These are phyloP conservation scores for Phaonia tiefii DNA, from an alignment of 2,888 invertebrate species.

Conservation along the genomic window DNA sequence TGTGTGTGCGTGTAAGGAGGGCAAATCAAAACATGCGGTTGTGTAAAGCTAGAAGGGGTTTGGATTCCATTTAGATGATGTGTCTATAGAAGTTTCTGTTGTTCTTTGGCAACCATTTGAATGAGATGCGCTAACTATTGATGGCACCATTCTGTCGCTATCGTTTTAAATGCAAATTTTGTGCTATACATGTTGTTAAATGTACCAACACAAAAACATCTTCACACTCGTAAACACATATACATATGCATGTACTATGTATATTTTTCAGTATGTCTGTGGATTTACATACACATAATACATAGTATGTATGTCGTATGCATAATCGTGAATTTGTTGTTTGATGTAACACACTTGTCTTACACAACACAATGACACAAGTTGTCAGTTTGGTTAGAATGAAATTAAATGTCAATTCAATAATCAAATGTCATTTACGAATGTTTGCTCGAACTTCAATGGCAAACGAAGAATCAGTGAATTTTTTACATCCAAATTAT, in stretches of 20 bases:
- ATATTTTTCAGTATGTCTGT: neutral
- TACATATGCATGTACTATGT: neutral
- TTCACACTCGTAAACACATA: neutral
- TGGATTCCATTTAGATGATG: neutral
- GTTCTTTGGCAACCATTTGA: neutral
- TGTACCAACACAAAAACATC: neutral
- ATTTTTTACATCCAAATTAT: no score
- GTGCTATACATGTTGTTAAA: conserved; percentile 21
- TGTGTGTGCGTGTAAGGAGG: neutral
- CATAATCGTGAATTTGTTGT: neutral
- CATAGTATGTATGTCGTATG: neutral
- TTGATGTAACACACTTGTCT: conserved; percentile 8
- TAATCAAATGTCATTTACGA: conserved; percentile 32
- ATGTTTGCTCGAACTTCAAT: no score
- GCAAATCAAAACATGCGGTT: neutral
- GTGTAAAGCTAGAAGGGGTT: neutral
- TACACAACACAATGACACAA: conserved; percentile 17
- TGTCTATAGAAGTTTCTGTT: neutral
- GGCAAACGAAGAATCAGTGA: no score
- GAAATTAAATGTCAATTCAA: conserved; percentile 46
- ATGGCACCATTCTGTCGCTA: conserved; percentile 55
- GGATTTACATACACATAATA: no score
- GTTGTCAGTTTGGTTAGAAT: conserved; percentile 16
- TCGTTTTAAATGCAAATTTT: conserved; percentile 59
- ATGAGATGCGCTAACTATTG: conserved; percentile 38